These are phyloP conservation scores for Oreochromis aureus DNA, from an alignment of 2,113 vertebrate species.

Conservation along the genomic window DNA sequence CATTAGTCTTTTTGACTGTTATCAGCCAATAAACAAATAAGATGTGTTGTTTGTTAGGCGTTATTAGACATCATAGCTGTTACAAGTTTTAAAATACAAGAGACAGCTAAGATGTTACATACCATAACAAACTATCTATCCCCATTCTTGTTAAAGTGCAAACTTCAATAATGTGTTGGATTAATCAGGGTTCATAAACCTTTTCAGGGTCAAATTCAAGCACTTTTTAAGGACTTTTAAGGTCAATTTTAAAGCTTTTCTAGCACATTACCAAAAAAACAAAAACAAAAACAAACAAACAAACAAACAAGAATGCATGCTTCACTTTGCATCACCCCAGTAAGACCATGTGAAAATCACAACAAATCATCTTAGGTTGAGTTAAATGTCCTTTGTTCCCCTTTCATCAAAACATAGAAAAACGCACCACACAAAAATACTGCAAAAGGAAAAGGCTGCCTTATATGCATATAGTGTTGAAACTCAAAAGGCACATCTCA, in stretches of 20 bases:
- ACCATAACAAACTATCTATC: neutral
- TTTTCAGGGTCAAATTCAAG: neutral
- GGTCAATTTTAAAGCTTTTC: too few species aligned
- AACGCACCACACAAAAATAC: too few species aligned
- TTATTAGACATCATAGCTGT: neutral
- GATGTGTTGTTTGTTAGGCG: neutral
- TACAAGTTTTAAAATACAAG: neutral
- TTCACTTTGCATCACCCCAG: neutral
- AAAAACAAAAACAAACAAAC: neutral
- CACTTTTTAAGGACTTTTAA: neutral
- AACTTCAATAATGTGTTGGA: neutral
- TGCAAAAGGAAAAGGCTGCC: accelerated
- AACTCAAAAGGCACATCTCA: neutral
- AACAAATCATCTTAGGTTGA: neutral
- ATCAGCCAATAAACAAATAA: neutral
- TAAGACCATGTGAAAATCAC: neutral
- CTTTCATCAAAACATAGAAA: too few species aligned
- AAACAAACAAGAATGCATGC: neutral
- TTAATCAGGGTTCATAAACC: neutral
- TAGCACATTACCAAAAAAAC: too few species aligned
- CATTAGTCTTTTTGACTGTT: neutral
- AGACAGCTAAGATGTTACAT: neutral
- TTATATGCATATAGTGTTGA: neutral
- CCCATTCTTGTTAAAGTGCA: accelerated
- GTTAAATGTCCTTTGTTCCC: neutral